phyloP scores from a whole-genome alignment of 2,888 invertebrate genomes.

The Mylabris sibirica region DNA sequence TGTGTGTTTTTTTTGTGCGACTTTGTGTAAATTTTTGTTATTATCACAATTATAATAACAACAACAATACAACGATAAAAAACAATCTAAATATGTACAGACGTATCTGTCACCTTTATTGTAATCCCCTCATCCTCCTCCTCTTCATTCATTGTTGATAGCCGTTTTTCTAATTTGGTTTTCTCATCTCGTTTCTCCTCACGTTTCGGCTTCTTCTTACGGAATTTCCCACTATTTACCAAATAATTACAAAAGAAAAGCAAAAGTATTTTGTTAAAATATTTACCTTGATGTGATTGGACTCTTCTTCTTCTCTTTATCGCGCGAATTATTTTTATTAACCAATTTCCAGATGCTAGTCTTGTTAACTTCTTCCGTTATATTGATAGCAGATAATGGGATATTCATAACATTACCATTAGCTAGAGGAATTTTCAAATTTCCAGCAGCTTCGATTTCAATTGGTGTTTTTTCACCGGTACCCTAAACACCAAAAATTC shows the following conservation, averaged over 20 bases:
- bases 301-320: conserved; percentile 60
- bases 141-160: conserved; percentile 88
- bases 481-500: conserved; percentile 26
- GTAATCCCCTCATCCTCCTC: conserved; percentile 79
- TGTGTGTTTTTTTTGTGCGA: conserved; percentile 22
- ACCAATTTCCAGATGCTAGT: conserved; percentile 94
- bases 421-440: conserved; percentile 85
- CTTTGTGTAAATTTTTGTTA: not conserved
- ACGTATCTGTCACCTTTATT: conserved; percentile 67
- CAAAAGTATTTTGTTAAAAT: conserved; percentile 28
- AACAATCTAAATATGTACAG: conserved; percentile 47
- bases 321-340: conserved; percentile 70
- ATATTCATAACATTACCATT: conserved; percentile 92
- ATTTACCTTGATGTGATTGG: conserved; percentile 52
- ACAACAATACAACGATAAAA: not conserved
- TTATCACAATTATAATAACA: not conserved
- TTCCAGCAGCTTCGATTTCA: conserved; percentile 54
- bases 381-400: conserved; percentile 84
- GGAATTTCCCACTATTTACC: conserved; percentile 21
- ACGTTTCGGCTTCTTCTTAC: conserved; percentile 73
- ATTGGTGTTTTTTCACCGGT: conserved; percentile 36
- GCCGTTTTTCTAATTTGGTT: conserved; percentile 65
- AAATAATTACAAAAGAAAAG: not conserved
- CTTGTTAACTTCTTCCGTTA: conserved; percentile 93
- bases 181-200: conserved; percentile 68